Evolutionary conservation across 2,113 vertebrate genomes (phyloP).

Genomic region (Pelecanus crispus): DNA sequence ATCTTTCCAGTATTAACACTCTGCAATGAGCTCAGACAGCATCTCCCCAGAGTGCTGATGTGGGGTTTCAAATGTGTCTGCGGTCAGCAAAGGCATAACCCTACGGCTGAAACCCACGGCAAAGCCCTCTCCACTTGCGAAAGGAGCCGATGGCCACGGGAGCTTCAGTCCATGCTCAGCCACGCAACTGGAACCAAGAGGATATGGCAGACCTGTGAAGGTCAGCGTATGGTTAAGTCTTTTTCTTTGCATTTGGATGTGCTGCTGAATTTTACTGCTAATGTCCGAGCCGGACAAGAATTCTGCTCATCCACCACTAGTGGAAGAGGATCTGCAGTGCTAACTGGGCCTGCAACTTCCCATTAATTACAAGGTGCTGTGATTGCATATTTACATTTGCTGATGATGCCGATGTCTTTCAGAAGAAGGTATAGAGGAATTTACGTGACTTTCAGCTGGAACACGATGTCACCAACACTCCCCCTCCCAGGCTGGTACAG

Average conservation of each 20-base stretch:
- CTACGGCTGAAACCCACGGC: not conserved
- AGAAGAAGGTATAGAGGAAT: conserved; percentile 17
- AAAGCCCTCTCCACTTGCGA: not conserved
- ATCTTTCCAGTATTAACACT: conserved; percentile 13
- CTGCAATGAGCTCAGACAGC: conserved; percentile 26
- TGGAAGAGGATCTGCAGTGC: not conserved
- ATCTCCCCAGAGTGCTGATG: conserved; percentile 27
- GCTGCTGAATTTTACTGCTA: not conserved
- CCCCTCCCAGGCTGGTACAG: not conserved
- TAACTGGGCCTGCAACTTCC: not conserved
- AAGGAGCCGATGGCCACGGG: not conserved
- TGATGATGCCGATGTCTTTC: not conserved
- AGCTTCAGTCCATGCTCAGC: not conserved
- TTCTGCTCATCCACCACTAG: not conserved
- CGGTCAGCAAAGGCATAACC: not conserved
- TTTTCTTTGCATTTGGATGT: not conserved
- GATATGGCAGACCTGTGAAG: not conserved
- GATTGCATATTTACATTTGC: conserved; percentile 37
- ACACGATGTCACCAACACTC: conserved; percentile 26
- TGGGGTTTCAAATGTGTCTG: not conserved
- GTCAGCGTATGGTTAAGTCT: not conserved
- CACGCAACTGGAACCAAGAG: not conserved
- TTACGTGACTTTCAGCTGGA: conserved; percentile 53
- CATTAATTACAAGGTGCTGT: not conserved
- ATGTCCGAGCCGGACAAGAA: not conserved